These are phyloP conservation scores for Agonopterix alstromeriana DNA, from an alignment of 2,888 invertebrate species.

Conservation along the genomic window DNA sequence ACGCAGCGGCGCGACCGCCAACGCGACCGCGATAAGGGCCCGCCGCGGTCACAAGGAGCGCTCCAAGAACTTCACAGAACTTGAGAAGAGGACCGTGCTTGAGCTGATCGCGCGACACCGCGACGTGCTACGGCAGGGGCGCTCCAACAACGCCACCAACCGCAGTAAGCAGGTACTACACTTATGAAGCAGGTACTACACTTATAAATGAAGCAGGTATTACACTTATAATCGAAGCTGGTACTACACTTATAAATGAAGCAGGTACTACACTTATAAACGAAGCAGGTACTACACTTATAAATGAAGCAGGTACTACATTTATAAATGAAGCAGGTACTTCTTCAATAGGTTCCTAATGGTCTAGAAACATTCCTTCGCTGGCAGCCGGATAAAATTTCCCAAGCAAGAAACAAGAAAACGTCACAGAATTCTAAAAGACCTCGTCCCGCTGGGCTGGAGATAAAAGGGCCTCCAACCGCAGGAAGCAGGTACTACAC, in stretches of 20 bases:
- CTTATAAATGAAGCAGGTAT: too few species aligned
- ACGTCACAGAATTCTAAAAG: too few species aligned
- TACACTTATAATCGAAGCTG: too few species aligned
- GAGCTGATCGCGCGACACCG: conserved; percentile 69
- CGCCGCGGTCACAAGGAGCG: conserved; percentile 74
- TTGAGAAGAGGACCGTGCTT: conserved; percentile 69
- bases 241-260: background rate
- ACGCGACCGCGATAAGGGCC: conserved; percentile 44
- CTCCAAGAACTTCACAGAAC: conserved; percentile 72
- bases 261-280: background rate
- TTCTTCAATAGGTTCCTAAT: too few species aligned
- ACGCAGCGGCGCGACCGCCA: conserved; percentile 48
- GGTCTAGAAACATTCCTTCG: too few species aligned
- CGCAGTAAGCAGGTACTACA: conserved; percentile 62
- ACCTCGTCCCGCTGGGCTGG: too few species aligned
- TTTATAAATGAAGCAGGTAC: too few species aligned
- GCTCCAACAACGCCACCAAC: conserved; percentile 73
- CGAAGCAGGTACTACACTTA: too few species aligned
- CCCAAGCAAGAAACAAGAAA: too few species aligned
- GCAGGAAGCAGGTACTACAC: background rate
- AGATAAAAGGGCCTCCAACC: background rate
- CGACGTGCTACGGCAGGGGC: conserved; percentile 72
- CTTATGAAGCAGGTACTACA: background rate
- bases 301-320: too few species aligned
- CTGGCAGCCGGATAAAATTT: too few species aligned